Conservation (phyloP, 1,140 invertebrate species). For the Hyposmocoma kahamanoa region DNA sequence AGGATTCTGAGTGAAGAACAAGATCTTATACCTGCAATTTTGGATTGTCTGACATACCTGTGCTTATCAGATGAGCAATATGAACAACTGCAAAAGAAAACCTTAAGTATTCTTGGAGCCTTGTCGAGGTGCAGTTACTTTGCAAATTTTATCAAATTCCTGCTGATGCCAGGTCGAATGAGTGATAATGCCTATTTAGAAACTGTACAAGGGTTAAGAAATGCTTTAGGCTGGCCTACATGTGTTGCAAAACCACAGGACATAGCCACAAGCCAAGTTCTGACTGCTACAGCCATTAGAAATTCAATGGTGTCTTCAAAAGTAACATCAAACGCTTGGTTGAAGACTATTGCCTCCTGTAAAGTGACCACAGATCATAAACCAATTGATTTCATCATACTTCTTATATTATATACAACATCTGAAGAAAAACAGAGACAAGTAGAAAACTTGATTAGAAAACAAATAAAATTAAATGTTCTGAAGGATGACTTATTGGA, state of each 20-base stretch:
- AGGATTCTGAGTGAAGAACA: conserved; percentile 54
- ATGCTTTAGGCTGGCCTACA: conserved; percentile 52
- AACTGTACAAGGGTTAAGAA: conserved; percentile 48
- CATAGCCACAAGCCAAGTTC: conserved; percentile 60
- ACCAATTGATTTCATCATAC: conserved; percentile 61
- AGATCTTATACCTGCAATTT: conserved; percentile 58
- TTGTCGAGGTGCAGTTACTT: conserved; percentile 51
- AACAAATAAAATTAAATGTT: conserved; percentile 55
- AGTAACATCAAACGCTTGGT: conserved; percentile 51
- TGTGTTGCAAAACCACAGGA: conserved; percentile 34
- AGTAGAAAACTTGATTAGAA: conserved; percentile 52
- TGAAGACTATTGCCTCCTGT: conserved; percentile 51
- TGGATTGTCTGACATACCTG: conserved; percentile 64
- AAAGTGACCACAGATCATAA: conserved; percentile 52
- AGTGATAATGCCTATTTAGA: conserved; percentile 41
- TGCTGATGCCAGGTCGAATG: conserved; percentile 41
- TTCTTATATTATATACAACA: conserved; percentile 55
- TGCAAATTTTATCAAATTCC: conserved; percentile 64
- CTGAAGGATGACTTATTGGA: conserved; percentile 51
- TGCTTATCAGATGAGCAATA: conserved; percentile 57
- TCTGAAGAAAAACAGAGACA: conserved; percentile 56
- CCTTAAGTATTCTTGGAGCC: conserved; percentile 48
- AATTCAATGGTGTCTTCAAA: conserved; percentile 62
- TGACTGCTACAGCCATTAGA: conserved; percentile 59
- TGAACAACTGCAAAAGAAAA: conserved; percentile 51